Conservation (phyloP, 1,140 invertebrate genomes). For the Cotesia typhae region DNA sequence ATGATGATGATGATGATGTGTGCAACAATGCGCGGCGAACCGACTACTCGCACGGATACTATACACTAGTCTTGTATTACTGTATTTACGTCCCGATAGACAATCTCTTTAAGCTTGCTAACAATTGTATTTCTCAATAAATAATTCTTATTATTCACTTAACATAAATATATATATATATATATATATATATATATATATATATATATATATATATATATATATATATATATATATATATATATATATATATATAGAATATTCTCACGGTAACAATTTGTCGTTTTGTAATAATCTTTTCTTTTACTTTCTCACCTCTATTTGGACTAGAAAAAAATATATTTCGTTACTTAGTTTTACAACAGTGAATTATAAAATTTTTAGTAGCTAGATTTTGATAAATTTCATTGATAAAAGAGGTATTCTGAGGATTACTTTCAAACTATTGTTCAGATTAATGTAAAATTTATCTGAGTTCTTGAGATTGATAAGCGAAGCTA, state of each 20-base stretch:
- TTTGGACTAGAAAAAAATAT: too few species aligned
- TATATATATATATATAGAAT: background rate
- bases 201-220: background rate
- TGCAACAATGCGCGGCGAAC: constrained; percentile 4
- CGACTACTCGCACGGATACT: background rate
- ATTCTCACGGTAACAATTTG: constrained; percentile 4
- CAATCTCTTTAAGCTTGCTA: background rate
- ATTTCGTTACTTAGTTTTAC: too few species aligned
- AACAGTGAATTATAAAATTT: too few species aligned
- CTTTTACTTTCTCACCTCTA: background rate
- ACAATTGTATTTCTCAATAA: constrained; percentile 10
- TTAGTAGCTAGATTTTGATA: too few species aligned
- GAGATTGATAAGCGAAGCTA: too few species aligned
- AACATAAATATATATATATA: background rate
- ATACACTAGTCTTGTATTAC: too few species aligned
- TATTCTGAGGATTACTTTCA: too few species aligned
- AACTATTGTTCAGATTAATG: too few species aligned
- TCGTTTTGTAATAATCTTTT: constrained; percentile 1
- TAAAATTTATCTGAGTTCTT: too few species aligned
- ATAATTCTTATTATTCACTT: constrained; percentile 1
- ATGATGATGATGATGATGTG: background rate
- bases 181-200: background rate
- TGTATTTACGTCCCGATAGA: background rate
- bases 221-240: background rate
- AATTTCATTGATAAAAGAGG: too few species aligned